These are phyloP conservation scores for Himalopsyche kuldschensis DNA, from an alignment of 2,888 invertebrate species.

Conservation along the genomic window DNA sequence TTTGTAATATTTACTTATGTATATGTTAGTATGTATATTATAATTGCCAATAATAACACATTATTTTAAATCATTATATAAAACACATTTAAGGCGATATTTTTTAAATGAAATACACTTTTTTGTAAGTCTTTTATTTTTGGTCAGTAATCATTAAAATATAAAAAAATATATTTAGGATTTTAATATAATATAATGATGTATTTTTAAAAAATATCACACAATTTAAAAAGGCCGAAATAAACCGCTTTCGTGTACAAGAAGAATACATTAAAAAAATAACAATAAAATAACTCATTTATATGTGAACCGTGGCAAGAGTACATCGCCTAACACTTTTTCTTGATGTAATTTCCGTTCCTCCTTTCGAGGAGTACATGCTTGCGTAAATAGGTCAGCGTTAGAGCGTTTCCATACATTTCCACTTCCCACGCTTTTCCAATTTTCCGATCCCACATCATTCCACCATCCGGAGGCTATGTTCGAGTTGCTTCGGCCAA, in stretches of 20 bases:
- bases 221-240: no score
- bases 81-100: no score
- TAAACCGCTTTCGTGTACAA: not conserved
- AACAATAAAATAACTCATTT: not conserved
- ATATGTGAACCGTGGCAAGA: not conserved
- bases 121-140: no score
- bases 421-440: slow-evolving; percentile 9
- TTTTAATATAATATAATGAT: no score
- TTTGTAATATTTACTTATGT: no score
- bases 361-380: not conserved
- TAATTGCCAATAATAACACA: no score
- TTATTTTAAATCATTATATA: no score
- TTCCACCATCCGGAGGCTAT: not conserved
- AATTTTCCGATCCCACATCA: slow-evolving; percentile 8
- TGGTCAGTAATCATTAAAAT: no score
- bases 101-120: no score
- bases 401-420: slow-evolving; percentile 6
- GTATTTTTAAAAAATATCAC: no score
- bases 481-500: not conserved
- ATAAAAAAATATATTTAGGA: no score
- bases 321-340: not conserved
- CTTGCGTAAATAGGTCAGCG: not conserved
- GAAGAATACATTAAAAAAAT: not conserved
- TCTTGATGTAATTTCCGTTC: not conserved
- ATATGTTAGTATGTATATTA: no score